Percentiles rank a stretch among this genome's conserved stretches.
These are phyloP conservation scores for crab-eating macaque (Macaca fascicularis) DNA, from an alignment of 2,113 vertebrate genomes.

Conservation along the genomic window DNA sequence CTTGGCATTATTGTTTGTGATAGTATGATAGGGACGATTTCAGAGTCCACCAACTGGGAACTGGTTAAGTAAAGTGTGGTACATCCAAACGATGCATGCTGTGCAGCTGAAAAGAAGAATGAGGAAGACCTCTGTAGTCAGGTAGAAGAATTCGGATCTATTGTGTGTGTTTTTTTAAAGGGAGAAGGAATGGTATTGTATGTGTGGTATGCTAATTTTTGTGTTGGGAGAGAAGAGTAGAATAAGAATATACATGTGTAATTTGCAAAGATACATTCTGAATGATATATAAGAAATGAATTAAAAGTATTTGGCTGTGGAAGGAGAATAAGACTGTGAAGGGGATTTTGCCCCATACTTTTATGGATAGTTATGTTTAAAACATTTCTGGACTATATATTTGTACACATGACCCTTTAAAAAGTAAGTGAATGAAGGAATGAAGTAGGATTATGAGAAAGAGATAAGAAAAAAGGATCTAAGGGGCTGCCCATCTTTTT, in stretches of 20 bases:
- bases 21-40: neutral
- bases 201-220: neutral
- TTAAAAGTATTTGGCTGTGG: neutral
- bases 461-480: no score
- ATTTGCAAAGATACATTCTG: conserved; percentile 24
- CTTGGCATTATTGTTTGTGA: conserved; percentile 3
- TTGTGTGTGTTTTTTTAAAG: neutral
- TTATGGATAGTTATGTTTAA: neutral
- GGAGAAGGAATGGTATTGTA: neutral
- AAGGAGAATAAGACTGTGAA: neutral
- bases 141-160: neutral
- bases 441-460: no score
- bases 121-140: neutral
- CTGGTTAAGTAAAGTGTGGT: neutral
- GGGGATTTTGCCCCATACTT: neutral
- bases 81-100: neutral
- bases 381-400: neutral
- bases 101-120: neutral
- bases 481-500: no score
- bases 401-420: neutral
- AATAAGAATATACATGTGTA: neutral
- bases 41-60: neutral
- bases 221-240: neutral
- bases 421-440: neutral
- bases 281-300: neutral